Evolutionary conservation across 2,797 vertebrate species (phyloP), one percentile per base, ranked within the genome.

Genomic region (Petrocephalus sullivani): DNA sequence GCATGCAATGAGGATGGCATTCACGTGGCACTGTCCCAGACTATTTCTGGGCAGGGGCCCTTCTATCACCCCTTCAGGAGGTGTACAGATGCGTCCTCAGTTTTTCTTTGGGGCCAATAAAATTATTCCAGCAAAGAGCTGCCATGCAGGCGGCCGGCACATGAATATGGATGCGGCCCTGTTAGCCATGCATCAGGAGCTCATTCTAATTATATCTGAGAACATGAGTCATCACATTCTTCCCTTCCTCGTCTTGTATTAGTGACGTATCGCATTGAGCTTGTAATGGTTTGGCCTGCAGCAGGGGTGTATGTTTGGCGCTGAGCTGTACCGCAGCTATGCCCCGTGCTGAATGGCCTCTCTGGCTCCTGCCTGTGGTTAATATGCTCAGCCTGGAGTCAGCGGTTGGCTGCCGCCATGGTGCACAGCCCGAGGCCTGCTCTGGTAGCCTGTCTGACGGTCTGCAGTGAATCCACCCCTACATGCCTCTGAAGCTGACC

Each of bases 191-290:
- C 56, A 67, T 88, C 37, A 89, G 91, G 90, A 89, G 54, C 88
- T 87, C 46, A 85, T 7, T 81, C 41, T 49, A 81, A 41, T 81
- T 41, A 49, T 81, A 81, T 71, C 28, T 71, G 67, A 71, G 28
- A 71, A 78, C 86, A 87, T 85, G 90, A 91, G 90, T 92, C 90
- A 87, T 91, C 91, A 91, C 88, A 90, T 91, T 91, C 90, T 60
- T 87, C 54, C 86, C 60, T 78, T 89, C 89, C 86, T 90, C 90
- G 90, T 92, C 92, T 89, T 90, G 83, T 88, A 82, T 86, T 86
- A 82, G 82, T 58, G 49, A 28, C 2, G 37, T 23, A 60, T 85
- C 2, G 61, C 46, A 78, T 57, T 78, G n/a, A 51, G 41, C 64
- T 37, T 1, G 3, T 14, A 23, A 28, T 0, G 12, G 23, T 4